Percentiles rank a stretch among this genome's conserved stretches.
Evolutionary conservation across 2,888 invertebrate genomes (phyloP).

Genomic region (Actias luna): DNA sequence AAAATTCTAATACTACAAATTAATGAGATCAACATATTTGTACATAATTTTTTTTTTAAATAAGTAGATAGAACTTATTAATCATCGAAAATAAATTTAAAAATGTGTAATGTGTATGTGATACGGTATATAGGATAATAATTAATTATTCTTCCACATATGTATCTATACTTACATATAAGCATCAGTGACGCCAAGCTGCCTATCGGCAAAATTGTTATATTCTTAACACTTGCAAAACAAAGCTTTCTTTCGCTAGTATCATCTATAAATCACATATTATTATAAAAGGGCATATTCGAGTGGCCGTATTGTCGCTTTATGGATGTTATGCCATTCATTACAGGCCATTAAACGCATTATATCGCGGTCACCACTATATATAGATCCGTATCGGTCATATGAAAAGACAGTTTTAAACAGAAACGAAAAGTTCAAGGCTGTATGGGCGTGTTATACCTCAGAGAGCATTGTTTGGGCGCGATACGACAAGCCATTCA

Average conservation of each 20-base stretch:
- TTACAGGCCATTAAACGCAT: conserved; percentile 81
- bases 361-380: conserved; percentile 63
- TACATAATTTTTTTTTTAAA: no score
- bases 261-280: conserved; percentile 73
- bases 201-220: conserved; percentile 51
- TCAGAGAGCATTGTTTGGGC: conserved; percentile 76
- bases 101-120: no score
- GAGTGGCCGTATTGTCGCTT: conserved; percentile 78
- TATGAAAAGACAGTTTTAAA: conserved; percentile 37
- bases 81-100: no score
- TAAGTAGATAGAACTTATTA: no score
- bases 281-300: conserved; percentile 77
- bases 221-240: conserved; percentile 73
- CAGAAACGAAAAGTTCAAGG: conserved; percentile 49
- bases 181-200: conserved; percentile 33
- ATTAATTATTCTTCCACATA: no score
- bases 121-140: no score
- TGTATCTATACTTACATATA: conserved; percentile 9
- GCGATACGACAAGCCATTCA: conserved; percentile 77
- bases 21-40: no score
- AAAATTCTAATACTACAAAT: no score
- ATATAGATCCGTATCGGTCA: conserved; percentile 38
- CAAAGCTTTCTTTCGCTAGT: conserved; percentile 62
- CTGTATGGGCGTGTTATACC: conserved; percentile 59
- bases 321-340: conserved; percentile 81